phyloP scores from a whole-genome alignment of 2,113 vertebrate species.

The Entelurus aequoreus region DNA sequence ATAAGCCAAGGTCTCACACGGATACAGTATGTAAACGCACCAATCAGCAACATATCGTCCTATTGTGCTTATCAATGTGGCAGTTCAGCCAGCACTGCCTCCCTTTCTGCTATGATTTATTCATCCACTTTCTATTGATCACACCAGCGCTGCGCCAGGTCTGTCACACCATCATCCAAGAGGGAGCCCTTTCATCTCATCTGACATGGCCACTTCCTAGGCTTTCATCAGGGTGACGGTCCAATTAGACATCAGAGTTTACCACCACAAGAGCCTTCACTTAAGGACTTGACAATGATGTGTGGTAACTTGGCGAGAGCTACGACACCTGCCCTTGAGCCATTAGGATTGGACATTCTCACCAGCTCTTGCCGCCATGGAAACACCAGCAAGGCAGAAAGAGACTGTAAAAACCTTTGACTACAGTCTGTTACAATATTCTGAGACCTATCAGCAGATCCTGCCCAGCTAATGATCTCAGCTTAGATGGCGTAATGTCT shows the following conservation, averaged over 20 bases:
- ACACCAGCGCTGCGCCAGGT: constrained; percentile 20
- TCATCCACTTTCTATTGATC: constrained; percentile 61
- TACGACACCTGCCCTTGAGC: neutral
- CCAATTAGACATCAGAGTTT: constrained; percentile 21
- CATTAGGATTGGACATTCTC: neutral
- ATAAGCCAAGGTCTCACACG: constrained; percentile 1
- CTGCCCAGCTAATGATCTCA: neutral
- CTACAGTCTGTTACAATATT: neutral
- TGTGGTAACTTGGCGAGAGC: too few species aligned
- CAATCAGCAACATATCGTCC: constrained; percentile 1
- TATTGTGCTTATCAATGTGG: neutral
- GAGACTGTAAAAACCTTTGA: neutral
- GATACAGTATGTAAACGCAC: neutral
- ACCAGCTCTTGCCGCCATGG: neutral
- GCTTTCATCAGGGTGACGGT: constrained; percentile 31
- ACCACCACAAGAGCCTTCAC: constrained; percentile 12
- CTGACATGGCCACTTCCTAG: constrained; percentile 28
- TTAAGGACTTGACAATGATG: constrained; percentile 8
- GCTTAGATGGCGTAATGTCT: constrained; percentile 32
- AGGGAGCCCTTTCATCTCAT: constrained; percentile 39
- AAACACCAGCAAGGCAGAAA: neutral
- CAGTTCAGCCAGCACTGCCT: constrained; percentile 1
- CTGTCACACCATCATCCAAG: constrained; percentile 17
- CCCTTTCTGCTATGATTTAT: constrained; percentile 54
- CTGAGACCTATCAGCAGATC: constrained; percentile 13